These are phyloP conservation scores for Petrocephalus zakoni DNA, from an alignment of 2,113 vertebrate species.

Conservation along the genomic window DNA sequence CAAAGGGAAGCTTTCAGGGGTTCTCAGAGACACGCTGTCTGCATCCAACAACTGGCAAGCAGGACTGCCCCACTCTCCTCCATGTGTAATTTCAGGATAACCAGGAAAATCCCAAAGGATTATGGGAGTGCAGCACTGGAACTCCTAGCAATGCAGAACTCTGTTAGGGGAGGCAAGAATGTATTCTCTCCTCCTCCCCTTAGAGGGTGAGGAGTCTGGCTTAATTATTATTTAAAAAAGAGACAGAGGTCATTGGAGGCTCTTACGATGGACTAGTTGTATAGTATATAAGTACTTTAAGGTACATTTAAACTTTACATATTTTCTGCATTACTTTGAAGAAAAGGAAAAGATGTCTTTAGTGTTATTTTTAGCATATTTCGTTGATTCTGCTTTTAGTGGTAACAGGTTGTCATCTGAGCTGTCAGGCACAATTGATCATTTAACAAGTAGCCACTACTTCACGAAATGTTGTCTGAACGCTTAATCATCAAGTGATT, in stretches of 20 bases:
- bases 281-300: not conserved
- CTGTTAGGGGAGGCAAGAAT: not conserved
- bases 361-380: not conserved
- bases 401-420: not conserved
- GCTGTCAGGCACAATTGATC: not conserved
- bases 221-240: not conserved
- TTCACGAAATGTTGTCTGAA: not conserved
- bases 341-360: not conserved
- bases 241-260: not conserved
- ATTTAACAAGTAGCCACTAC: not conserved
- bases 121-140: not conserved
- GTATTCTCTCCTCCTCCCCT: not conserved
- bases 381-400: not conserved
- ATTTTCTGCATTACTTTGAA: not conserved
- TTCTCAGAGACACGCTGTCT: not conserved
- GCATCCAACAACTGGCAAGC: slow-evolving; percentile 1
- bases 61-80: not conserved
- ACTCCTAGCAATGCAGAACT: not conserved
- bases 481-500: not conserved
- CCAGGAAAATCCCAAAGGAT: slow-evolving; percentile 3
- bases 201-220: not conserved
- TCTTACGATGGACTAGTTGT: not conserved
- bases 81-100: slow-evolving; percentile 13
- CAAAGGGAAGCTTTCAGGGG: not conserved
- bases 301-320: not conserved